Conservation (phyloP, 2,888 invertebrate genomes). For the Zygothrica quintamaculata region DNA sequence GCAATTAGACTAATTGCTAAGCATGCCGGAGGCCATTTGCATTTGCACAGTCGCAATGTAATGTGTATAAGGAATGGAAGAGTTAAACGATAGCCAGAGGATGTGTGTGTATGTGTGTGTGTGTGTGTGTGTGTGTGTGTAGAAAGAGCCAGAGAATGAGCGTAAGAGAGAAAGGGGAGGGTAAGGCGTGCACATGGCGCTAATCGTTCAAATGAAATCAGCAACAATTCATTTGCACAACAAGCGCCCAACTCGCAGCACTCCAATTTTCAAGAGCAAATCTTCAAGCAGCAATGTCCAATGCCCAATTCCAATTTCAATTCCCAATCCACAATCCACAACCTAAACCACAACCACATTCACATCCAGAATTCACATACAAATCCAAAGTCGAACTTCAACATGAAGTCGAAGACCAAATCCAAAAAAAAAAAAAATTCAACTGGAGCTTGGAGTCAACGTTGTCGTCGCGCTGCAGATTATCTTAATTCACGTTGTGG, state of each 20-base stretch:
- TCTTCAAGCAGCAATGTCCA: constrained; percentile 3
- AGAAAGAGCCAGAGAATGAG: constrained; percentile 4
- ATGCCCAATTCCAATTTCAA: background rate
- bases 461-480: constrained; percentile 72
- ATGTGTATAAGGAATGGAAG: background rate
- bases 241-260: constrained; percentile 72
- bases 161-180: constrained; percentile 1
- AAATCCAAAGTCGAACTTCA: constrained; percentile 21
- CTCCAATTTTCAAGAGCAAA: constrained; percentile 33
- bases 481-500: constrained; percentile 85
- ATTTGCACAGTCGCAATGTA: constrained; percentile 43
- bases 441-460: constrained; percentile 32
- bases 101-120: too few relatives aligned
- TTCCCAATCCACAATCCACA: background rate
- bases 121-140: too few relatives aligned
- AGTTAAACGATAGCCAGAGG: constrained; percentile 2
- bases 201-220: constrained; percentile 84
- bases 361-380: too few relatives aligned
- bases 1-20: constrained; percentile 80
- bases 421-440: too few relatives aligned
- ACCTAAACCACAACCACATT: constrained; percentile 5
- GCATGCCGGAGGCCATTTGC: constrained; percentile 73
- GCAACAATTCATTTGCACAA: constrained; percentile 84
- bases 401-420: constrained; percentile 17
- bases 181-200: constrained; percentile 60